Evolutionary conservation across 2,113 vertebrate species (phyloP).

Genomic region (Gymnarchus niloticus): DNA sequence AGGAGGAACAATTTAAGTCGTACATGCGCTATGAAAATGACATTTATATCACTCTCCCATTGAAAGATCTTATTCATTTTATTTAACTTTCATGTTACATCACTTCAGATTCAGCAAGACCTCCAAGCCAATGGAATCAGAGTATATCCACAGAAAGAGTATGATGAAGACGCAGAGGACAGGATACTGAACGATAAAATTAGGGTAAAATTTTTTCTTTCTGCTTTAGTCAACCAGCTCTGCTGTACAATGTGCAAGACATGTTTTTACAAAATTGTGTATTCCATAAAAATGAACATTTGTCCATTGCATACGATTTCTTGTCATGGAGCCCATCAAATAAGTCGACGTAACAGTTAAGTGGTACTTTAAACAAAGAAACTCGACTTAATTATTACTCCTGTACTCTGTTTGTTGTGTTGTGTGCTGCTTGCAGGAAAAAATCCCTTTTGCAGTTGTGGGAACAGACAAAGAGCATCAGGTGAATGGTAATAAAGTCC

Average conservation of each 20-base stretch:
- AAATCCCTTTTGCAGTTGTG: constrained; percentile 89
- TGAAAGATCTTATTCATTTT: background rate
- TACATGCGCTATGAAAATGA: too few relatives aligned
- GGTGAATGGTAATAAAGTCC: constrained; percentile 82
- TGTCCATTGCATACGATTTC: background rate
- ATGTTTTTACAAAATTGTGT: background rate
- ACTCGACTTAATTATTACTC: background rate
- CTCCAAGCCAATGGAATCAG: constrained; percentile 73
- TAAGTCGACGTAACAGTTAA: background rate
- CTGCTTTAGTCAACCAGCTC: background rate
- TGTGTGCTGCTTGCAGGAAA: constrained; percentile 62
- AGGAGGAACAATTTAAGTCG: too few relatives aligned
- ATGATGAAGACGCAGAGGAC: constrained; percentile 80
- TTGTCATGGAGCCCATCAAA: background rate
- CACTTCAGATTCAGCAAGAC: constrained; percentile 78
- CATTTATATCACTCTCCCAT: too few relatives aligned
- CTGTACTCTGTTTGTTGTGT: background rate
- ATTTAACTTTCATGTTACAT: background rate
- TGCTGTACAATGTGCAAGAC: background rate
- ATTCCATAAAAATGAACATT: background rate
- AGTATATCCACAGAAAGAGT: constrained; percentile 82
- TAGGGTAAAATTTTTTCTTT: constrained; percentile 61
- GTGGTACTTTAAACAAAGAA: background rate
- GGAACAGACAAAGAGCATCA: constrained; percentile 88
- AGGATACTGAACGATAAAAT: constrained; percentile 76